A percentile compares a stretch with the other conserved stretches of the same genome.
Evolutionary conservation across 2,888 invertebrate species (phyloP).

Genomic region (Drosophila bunnanda): DNA sequence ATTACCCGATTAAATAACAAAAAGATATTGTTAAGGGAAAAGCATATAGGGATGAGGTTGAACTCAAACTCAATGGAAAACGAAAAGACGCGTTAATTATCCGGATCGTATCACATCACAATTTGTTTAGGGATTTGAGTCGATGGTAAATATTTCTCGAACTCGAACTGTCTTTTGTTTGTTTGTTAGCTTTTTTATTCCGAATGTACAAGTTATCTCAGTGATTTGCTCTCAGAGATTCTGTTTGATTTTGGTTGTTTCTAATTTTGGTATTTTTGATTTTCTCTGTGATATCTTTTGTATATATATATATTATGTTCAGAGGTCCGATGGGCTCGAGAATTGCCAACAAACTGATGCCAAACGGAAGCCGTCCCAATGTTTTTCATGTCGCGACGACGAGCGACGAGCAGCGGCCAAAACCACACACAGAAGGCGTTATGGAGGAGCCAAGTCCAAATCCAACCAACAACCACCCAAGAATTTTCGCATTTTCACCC

Average conservation of each 20-base stretch:
- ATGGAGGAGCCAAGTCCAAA: slow-evolving; percentile 18
- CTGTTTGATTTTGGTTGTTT: slow-evolving; percentile 16
- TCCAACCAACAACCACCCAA: slow-evolving; percentile 32
- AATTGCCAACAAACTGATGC: slow-evolving; percentile 82
- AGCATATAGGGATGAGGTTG: not conserved
- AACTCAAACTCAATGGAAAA: slow-evolving; percentile 57
- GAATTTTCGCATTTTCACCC: slow-evolving; percentile 37
- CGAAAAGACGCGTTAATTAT: slow-evolving; percentile 62
- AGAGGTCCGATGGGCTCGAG: slow-evolving; percentile 79
- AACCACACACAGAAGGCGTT: slow-evolving; percentile 40
- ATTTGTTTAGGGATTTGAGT: slow-evolving; percentile 32
- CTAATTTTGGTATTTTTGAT: slow-evolving; percentile 4
- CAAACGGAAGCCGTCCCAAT: slow-evolving; percentile 74
- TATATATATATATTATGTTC: slow-evolving; percentile 12
- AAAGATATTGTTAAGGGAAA: not conserved
- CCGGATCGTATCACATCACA: slow-evolving; percentile 71
- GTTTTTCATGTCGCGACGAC: slow-evolving; percentile 68
- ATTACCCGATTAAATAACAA: slow-evolving; percentile 38
- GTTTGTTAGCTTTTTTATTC: slow-evolving; percentile 2
- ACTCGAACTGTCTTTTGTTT: slow-evolving; percentile 8
- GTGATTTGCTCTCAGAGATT: too few relatives aligned
- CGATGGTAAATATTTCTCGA: slow-evolving; percentile 46
- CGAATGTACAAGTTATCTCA: slow-evolving; percentile 3
- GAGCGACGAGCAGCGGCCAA: slow-evolving; percentile 16
- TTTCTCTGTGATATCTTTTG: not conserved